Evolutionary conservation across 2,113 vertebrate species (phyloP).

Genomic region (Aviceda subcristata): DNA sequence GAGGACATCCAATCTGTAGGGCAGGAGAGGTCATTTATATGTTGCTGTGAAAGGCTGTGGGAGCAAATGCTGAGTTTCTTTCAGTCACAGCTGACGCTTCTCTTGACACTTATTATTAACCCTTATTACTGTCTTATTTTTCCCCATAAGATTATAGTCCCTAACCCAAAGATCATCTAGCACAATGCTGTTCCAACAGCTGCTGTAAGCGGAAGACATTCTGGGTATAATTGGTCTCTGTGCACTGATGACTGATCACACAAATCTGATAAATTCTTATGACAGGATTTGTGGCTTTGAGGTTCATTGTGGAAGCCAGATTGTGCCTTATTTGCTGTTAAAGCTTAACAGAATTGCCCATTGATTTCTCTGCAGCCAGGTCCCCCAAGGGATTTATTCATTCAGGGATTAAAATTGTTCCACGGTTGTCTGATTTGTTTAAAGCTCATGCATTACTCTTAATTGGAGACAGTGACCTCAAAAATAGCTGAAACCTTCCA

Average conservation of each 20-base stretch:
- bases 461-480: conserved; percentile 39
- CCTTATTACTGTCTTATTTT: neutral
- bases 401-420: conserved; percentile 54
- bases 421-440: conserved; percentile 32
- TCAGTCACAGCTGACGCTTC: neutral
- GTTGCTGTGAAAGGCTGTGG: neutral
- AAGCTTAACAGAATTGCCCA: conserved; percentile 43
- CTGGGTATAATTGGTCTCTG: neutral
- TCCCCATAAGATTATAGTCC: neutral
- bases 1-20: neutral
- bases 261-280: conserved; percentile 29
- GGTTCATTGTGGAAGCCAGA: conserved; percentile 40
- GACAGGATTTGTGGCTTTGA: conserved; percentile 46
- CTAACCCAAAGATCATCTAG: neutral
- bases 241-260: conserved; percentile 4
- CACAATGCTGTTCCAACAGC: neutral
- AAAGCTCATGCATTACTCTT: conserved; percentile 18
- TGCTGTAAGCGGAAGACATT: conserved; percentile 6
- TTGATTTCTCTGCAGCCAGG: neutral
- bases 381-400: conserved; percentile 30
- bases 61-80: neutral
- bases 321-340: conserved; percentile 49
- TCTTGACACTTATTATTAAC: neutral
- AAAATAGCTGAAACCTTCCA: neutral
- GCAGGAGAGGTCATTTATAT: neutral